Conservation (phyloP, 2,888 invertebrate genomes). For the Geotrupes spiniger region DNA sequence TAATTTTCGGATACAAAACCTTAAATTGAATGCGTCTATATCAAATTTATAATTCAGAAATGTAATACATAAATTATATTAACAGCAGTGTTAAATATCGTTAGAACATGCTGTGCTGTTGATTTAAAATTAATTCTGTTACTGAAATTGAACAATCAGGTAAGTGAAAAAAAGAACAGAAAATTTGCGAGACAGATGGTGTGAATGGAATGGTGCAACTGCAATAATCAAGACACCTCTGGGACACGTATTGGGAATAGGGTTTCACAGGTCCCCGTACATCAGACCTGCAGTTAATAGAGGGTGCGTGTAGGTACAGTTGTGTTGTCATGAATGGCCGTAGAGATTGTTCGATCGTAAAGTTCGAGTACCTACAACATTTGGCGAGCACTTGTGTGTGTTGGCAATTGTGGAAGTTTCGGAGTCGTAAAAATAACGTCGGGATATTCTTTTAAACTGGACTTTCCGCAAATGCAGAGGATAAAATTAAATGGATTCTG, state of each 20-base stretch:
- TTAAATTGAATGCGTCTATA: no score
- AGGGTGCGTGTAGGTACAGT: constrained; percentile 14
- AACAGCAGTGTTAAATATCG: no score
- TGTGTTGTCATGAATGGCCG: constrained; percentile 25
- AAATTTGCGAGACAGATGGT: constrained; percentile 47
- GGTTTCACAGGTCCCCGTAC: constrained; percentile 28
- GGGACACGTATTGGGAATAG: constrained; percentile 42
- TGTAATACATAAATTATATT: no score
- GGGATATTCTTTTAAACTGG: constrained; percentile 6
- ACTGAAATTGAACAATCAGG: no score
- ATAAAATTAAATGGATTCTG: constrained; percentile 3
- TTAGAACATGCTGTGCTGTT: no score
- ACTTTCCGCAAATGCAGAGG: background rate
- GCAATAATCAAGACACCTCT: constrained; percentile 47
- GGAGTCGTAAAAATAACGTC: constrained; percentile 3
- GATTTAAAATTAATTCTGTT: no score
- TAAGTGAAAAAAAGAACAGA: constrained; percentile 31
- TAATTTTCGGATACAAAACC: no score
- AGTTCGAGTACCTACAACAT: constrained; percentile 26
- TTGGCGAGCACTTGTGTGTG: constrained; percentile 30
- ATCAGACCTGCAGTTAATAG: constrained; percentile 8
- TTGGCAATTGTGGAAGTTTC: constrained; percentile 7
- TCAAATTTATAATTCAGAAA: no score
- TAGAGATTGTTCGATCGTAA: constrained; percentile 25
- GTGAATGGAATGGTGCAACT: constrained; percentile 42